Base-by-base conservation (phyloP, 2,888 invertebrate species). In the Mimachlamys varia region DNA sequence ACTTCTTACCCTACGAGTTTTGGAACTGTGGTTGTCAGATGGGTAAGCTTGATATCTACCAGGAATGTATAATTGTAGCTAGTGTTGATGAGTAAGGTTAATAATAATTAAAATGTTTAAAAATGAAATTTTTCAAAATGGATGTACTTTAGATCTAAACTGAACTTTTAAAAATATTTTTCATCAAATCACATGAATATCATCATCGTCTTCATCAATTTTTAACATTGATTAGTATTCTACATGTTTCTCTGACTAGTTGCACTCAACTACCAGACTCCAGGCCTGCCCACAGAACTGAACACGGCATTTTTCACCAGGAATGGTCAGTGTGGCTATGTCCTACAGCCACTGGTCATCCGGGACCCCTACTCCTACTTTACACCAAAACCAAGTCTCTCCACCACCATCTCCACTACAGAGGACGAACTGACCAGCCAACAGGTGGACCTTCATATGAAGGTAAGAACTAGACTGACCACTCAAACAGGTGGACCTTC, bases 11-110 rank as follows among this genome's bases (percentile, higher is more conserved):
- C 13, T 33, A 13, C 76, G 76, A 76, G 76, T 76, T 76, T 76
- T 76, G 76, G 76, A 27, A 76, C 76, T 76, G 76, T 76, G 76
- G 76, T 7, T 76, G 76, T 33, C 76, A 76, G 13, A 76, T 76
- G 76, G 76, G 76, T 76, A 15, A 76, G 76, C 27, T 76, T 62
- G 17, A n/a, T 22, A 7, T 62, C 53, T 53, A 10, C 15, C 12
- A 53, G 12, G 19, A 17, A 2, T 53, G 19, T 19, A 12, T 53
- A 44, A 44, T 7, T 44, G 4, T 44, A 44, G 44, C 44, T 44
- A 44, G 44, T 5, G 44, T 44, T 44, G 44, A 44, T 44, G 44
- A 7, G n/a, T n/a, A n/a, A n/a, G n/a, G n/a, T n/a, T n/a, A n/a
- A n/a, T n/a, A n/a, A n/a, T n/a, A n/a, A n/a, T n/a, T n/a, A n/a